These are phyloP conservation scores for Lysandra coridon DNA, from an alignment of 2,888 invertebrate species.

Conservation along the genomic window DNA sequence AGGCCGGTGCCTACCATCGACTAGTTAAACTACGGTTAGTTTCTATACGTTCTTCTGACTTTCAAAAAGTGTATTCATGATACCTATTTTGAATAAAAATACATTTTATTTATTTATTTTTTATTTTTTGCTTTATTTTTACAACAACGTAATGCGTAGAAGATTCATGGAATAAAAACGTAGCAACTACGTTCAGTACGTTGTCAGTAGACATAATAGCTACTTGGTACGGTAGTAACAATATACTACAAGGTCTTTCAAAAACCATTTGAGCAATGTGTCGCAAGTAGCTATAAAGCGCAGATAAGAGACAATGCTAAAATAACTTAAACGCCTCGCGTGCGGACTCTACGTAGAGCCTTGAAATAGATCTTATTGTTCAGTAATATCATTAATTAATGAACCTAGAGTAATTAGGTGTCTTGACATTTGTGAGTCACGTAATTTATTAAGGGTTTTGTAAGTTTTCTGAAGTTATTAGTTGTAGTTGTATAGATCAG, in stretches of 20 bases:
- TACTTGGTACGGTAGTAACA: neutral
- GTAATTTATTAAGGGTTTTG: neutral
- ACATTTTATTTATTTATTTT: too few relatives aligned
- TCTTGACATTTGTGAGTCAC: conserved; percentile 11
- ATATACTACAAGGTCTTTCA: neutral
- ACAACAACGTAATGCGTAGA: too few relatives aligned
- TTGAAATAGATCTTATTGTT: conserved; percentile 24
- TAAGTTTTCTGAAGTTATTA: neutral
- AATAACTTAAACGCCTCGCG: conserved; percentile 19
- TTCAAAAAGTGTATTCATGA: too few relatives aligned
- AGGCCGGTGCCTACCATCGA: too few relatives aligned
- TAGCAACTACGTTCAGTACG: neutral
- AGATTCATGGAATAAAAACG: neutral
- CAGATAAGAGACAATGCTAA: conserved; percentile 12
- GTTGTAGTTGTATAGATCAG: too few relatives aligned
- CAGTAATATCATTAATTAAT: conserved; percentile 3
- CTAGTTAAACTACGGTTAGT: too few relatives aligned
- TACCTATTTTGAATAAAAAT: too few relatives aligned
- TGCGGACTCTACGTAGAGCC: conserved; percentile 2
- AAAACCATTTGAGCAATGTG: conserved; percentile 8
- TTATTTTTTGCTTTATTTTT: too few relatives aligned
- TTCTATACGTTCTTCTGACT: too few relatives aligned
- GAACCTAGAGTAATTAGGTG: neutral
- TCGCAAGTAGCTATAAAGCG: conserved; percentile 5
- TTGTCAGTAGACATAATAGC: neutral